Conservation (phyloP, 2,888 invertebrate species). For the Plebejus argus region DNA sequence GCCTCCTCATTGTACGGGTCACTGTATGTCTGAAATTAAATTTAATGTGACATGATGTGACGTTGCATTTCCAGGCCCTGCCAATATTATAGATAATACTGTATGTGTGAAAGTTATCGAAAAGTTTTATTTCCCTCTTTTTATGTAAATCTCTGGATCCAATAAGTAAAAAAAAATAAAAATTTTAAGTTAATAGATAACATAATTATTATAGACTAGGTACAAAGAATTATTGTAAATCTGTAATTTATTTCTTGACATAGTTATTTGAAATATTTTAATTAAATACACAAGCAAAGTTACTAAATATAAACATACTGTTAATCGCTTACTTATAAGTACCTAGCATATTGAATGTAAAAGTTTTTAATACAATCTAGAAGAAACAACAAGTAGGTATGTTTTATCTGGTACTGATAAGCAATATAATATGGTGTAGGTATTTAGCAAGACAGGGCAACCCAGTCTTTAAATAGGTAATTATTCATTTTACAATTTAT, state of each 20-base stretch:
- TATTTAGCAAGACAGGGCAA: neutral
- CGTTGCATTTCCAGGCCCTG: no score
- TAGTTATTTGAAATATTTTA: neutral
- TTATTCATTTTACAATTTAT: neutral
- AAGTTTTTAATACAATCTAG: neutral
- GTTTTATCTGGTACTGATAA: neutral
- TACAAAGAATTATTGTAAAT: no score
- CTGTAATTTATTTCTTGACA: no score
- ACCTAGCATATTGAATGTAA: neutral
- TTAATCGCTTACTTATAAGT: neutral
- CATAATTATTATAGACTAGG: no score
- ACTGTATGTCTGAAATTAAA: conserved; percentile 56
- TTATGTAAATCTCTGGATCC: no score
- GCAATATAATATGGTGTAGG: neutral
- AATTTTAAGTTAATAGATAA: no score
- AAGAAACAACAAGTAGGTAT: neutral
- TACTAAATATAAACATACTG: neutral
- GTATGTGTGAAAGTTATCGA: no score
- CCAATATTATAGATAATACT: no score
- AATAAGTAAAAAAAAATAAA: no score
- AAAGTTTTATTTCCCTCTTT: no score
- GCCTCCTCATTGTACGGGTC: conserved; percentile 92
- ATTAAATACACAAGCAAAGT: neutral
- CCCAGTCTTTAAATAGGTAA: neutral
- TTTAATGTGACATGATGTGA: neutral